These are phyloP conservation scores for Philantomba maxwellii DNA, from an alignment of 2,113 vertebrate species.

Conservation along the genomic window DNA sequence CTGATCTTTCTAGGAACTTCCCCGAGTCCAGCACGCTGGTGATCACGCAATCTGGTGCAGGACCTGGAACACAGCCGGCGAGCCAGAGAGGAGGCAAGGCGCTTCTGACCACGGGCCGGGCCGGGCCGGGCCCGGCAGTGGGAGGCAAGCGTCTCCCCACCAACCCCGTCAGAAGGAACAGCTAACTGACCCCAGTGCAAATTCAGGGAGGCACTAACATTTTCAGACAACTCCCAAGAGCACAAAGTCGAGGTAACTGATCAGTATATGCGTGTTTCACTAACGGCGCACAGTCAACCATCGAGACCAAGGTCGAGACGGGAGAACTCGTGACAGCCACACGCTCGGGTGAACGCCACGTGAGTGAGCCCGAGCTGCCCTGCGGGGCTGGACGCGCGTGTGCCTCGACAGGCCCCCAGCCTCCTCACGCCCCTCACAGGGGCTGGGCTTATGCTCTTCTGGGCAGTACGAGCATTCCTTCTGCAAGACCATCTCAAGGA, in stretches of 20 bases:
- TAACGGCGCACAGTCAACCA: neutral
- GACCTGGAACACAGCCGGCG: neutral
- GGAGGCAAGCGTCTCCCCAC: neutral
- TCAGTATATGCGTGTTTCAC: neutral
- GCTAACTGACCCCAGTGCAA: neutral
- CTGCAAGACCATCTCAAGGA: neutral
- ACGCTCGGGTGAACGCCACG: rapidly evolving
- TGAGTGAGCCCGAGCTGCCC: rapidly evolving
- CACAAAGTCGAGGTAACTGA: neutral
- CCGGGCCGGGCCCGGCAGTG: rapidly evolving
- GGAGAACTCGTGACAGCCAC: neutral
- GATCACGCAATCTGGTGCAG: rapidly evolving
- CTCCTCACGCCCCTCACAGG: neutral
- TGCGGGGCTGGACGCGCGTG: rapidly evolving
- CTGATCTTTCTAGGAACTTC: neutral
- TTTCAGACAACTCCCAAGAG: neutral
- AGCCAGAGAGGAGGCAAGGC: rapidly evolving
- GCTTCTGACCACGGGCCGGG: rapidly evolving
- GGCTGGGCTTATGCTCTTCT: neutral
- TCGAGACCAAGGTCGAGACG: neutral
- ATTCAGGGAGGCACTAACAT: neutral
- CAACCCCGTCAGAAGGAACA: neutral
- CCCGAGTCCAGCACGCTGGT: neutral
- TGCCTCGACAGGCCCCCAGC: neutral
- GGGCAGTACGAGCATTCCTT: neutral